Evolutionary conservation across 2,888 invertebrate genomes (phyloP).

Genomic region (Macrostomum cliftonense): DNA sequence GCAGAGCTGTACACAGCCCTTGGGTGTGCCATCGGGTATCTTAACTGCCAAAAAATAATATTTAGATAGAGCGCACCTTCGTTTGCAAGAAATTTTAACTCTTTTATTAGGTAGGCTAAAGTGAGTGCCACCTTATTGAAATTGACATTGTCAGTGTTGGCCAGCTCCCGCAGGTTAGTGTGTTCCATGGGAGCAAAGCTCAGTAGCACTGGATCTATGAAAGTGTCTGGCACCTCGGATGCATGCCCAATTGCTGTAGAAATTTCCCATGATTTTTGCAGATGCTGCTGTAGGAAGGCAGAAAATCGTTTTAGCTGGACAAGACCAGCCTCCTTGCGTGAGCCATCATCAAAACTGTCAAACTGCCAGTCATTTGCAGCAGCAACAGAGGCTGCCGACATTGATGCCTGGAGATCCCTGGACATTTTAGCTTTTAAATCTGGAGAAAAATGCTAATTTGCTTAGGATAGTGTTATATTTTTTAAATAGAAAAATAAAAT

Average conservation of each 20-base stretch:
- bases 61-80: constrained; percentile 43
- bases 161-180: constrained; percentile 49
- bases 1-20: too few species aligned
- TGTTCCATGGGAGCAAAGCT: constrained; percentile 46
- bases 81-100: constrained; percentile 49
- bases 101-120: constrained; percentile 57
- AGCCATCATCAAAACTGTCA: constrained; percentile 37
- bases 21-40: too few species aligned
- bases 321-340: constrained; percentile 23
- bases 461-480: too few species aligned
- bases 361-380: constrained; percentile 27
- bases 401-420: too few species aligned
- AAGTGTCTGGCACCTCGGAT: neutral
- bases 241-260: neutral
- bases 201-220: constrained; percentile 6
- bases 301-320: too few species aligned
- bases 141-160: constrained; percentile 62
- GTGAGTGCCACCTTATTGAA: constrained; percentile 53
- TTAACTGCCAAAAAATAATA: too few species aligned
- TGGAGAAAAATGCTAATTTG: too few species aligned
- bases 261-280: neutral
- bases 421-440: too few species aligned
- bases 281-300: too few species aligned
- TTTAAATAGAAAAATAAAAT: too few species aligned
- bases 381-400: neutral